Conservation (phyloP, 2,113 vertebrate genomes). For the Corythaixoides concolor region DNA sequence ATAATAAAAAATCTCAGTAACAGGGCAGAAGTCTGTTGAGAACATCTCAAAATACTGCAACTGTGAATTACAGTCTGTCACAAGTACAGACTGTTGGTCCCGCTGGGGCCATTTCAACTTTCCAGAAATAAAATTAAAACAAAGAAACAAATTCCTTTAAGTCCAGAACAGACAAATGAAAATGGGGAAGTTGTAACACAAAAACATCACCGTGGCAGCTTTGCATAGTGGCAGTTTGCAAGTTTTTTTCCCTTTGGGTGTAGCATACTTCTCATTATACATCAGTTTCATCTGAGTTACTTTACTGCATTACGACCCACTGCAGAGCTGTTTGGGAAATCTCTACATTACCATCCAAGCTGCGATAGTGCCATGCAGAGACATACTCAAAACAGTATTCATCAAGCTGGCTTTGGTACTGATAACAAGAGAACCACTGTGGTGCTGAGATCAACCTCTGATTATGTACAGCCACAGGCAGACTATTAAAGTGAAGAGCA, state of each 20-base stretch:
- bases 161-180: neutral
- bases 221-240: neutral
- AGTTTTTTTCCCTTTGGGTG: neutral
- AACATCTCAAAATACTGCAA: neutral
- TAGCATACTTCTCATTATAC: neutral
- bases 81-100: rapidly evolving
- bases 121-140: neutral
- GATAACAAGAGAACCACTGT: neutral
- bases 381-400: neutral
- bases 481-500: neutral
- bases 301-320: neutral
- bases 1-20: neutral
- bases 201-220: neutral
- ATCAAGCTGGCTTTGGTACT: neutral
- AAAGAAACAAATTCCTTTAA: neutral
- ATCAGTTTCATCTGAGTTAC: neutral
- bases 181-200: neutral
- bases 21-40: neutral
- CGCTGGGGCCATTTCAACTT: neutral
- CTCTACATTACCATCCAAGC: neutral
- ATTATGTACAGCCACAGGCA: neutral
- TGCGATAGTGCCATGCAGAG: neutral
- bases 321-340: neutral
- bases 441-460: neutral
- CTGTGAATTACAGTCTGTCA: neutral